Percentiles rank a stretch among this genome's conserved stretches.
Conservation (phyloP, 2,888 invertebrate species). For the Drosophila picticornis region DNA sequence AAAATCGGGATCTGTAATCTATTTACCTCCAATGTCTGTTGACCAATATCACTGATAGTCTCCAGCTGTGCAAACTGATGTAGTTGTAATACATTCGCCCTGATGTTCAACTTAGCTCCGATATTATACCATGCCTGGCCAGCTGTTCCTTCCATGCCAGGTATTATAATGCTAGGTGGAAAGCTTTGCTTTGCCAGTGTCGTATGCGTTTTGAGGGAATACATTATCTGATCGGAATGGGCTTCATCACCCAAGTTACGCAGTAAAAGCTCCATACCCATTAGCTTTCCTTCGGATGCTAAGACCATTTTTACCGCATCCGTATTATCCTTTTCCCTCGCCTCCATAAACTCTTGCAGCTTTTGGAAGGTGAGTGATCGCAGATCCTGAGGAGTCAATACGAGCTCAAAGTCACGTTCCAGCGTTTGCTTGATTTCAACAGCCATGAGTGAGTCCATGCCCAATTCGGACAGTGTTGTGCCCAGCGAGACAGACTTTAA, state of each 20-base stretch:
- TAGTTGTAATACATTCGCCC: constrained; percentile 79
- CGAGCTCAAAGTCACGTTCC: constrained; percentile 95
- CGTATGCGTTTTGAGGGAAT: constrained; percentile 86
- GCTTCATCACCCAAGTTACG: constrained; percentile 88
- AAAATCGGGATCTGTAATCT: background rate
- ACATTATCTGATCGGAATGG: constrained; percentile 86
- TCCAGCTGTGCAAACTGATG: constrained; percentile 73
- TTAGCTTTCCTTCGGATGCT: constrained; percentile 71
- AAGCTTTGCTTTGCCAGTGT: constrained; percentile 62
- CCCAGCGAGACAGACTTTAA: constrained; percentile 90
- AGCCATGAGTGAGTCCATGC: constrained; percentile 99
- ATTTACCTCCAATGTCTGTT: constrained; percentile 77
- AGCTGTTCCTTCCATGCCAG: constrained; percentile 90
- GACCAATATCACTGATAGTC: constrained; percentile 73
- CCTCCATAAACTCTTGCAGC: constrained; percentile 82
- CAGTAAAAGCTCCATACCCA: constrained; percentile 87
- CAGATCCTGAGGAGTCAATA: constrained; percentile 94
- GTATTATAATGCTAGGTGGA: constrained; percentile 86
- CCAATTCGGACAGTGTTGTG: constrained; percentile 93
- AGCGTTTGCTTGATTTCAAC: constrained; percentile 97
- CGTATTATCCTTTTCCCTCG: constrained; percentile 67
- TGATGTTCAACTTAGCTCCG: constrained; percentile 70
- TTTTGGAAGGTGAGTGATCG: constrained; percentile 90
- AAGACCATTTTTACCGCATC: constrained; percentile 82
- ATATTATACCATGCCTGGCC: constrained; percentile 84